Evolutionary conservation across 2,113 vertebrate genomes (phyloP).

Genomic region (Tamias sibiricus): DNA sequence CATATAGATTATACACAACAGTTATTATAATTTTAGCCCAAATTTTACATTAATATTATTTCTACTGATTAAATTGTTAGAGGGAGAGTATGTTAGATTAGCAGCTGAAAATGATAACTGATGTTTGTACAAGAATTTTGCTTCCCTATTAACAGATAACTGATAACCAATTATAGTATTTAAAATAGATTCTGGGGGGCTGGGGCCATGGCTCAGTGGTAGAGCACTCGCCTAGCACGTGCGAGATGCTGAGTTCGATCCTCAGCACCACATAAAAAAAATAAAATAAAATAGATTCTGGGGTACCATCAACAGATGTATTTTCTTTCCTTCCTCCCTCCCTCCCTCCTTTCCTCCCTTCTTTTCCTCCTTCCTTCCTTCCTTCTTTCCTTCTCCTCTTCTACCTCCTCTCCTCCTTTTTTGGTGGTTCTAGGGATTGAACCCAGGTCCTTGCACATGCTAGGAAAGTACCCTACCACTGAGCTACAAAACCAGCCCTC

Average conservation of each 20-base stretch:
- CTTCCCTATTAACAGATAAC: background rate
- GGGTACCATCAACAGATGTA: too few species aligned
- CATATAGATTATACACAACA: background rate
- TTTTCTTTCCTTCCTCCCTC: background rate
- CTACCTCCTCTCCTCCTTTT: too few species aligned
- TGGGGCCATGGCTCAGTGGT: too few species aligned
- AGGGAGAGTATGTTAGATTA: background rate
- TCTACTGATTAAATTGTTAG: constrained; percentile 14
- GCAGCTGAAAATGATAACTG: background rate
- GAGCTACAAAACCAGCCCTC: background rate
- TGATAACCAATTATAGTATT: background rate
- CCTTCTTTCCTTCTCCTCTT: background rate
- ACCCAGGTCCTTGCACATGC: background rate
- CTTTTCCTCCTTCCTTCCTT: background rate
- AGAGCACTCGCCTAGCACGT: too few species aligned
- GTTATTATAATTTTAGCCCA: background rate
- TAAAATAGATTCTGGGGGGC: background rate
- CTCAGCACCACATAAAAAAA: too few species aligned
- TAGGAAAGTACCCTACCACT: background rate
- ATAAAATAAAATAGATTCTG: constrained; percentile 21
- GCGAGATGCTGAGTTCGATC: too few species aligned
- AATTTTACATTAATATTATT: constrained; percentile 34
- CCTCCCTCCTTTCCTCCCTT: too few species aligned
- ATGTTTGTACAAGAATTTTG: background rate
- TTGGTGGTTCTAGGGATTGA: too few species aligned